Base-by-base conservation (phyloP, 2,113 vertebrate species). In the Microcebus murinus region DNA sequence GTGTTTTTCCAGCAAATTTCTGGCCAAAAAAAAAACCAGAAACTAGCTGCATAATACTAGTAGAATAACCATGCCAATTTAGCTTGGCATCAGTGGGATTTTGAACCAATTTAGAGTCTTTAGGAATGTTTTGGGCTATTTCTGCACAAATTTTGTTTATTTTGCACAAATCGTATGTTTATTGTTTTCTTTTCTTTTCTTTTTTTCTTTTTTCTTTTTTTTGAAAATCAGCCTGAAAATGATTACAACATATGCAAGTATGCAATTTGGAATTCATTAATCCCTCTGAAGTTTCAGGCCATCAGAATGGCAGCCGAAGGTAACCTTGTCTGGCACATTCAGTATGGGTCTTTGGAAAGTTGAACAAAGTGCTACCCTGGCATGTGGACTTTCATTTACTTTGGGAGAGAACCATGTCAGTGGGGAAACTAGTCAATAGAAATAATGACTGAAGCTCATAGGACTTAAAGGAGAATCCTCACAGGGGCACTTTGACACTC, bases 1-100 rank as follows among this genome's bases (percentile, higher is more conserved):
- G 6, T 91, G 23, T 90, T 88, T 96, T 98, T 96, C 93, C 90
- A 97, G 89, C 36, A 98, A 79, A 65, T 93, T 95, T 94, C 73
- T 96, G 63, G 81, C 91, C 50, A 85, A 79, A 92, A 83, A 59
- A 59, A 85, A 45, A 7, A 76, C 67, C 8, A 80, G 63, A 88
- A 96, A 76, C 55, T 85, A 94, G 48, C 91, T 96, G 3, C 79
- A 95, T 92, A 95, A 36, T 77, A 95, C 80, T 71, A 63, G 59
- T 70, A 90, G 74, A 96, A 70, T 65, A 86, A 87, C 36, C 42
- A 52, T 23, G 90, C 86, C 90, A 93, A 94, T 95, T 97, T 73
- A 95, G n/a, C 91, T 97, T 96, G 92, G 45, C 73, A 88, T 50
- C 92, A 86, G 25, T 20, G 14, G 86, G 65, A 92, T 74, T 88